These are phyloP conservation scores for Camelus dromedarius DNA, from an alignment of 2,113 vertebrate species.

Conservation along the genomic window DNA sequence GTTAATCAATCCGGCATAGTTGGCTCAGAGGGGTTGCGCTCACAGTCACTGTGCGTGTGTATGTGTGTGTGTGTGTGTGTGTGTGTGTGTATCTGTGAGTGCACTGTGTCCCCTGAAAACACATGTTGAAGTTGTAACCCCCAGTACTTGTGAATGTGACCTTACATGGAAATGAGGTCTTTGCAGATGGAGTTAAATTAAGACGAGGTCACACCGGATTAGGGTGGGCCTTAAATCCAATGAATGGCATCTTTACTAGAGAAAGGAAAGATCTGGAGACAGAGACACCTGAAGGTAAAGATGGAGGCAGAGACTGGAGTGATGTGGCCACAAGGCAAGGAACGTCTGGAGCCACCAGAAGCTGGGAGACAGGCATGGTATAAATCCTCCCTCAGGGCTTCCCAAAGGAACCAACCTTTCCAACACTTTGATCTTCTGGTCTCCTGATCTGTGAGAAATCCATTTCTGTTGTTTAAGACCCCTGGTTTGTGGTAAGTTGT, in stretches of 20 bases:
- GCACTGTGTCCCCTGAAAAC: background rate
- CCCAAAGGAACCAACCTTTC: background rate
- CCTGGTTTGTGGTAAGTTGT: rapidly evolving
- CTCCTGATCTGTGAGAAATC: background rate
- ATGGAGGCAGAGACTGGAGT: rapidly evolving
- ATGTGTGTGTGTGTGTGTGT: background rate
- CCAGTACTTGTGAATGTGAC: background rate
- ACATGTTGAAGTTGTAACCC: rapidly evolving
- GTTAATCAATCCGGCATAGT: rapidly evolving
- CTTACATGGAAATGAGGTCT: background rate
- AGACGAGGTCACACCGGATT: background rate
- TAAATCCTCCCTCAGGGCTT: background rate
- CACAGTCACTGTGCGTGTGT: background rate
- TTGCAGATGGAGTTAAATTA: background rate
- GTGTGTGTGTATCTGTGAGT: background rate
- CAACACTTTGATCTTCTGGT: background rate
- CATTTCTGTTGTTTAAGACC: background rate
- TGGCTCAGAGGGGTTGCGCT: no score
- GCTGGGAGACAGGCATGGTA: no score
- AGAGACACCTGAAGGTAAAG: rapidly evolving
- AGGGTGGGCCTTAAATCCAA: background rate
- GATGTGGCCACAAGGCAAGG: rapidly evolving
- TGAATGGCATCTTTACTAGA: background rate
- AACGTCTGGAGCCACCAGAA: rapidly evolving
- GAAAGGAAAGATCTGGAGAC: background rate